A percentile compares a stretch with the other conserved stretches of the same genome.
Evolutionary conservation across 2,797 vertebrate genomes (phyloP).

Genomic region (Lepilemur septentrionalis): DNA sequence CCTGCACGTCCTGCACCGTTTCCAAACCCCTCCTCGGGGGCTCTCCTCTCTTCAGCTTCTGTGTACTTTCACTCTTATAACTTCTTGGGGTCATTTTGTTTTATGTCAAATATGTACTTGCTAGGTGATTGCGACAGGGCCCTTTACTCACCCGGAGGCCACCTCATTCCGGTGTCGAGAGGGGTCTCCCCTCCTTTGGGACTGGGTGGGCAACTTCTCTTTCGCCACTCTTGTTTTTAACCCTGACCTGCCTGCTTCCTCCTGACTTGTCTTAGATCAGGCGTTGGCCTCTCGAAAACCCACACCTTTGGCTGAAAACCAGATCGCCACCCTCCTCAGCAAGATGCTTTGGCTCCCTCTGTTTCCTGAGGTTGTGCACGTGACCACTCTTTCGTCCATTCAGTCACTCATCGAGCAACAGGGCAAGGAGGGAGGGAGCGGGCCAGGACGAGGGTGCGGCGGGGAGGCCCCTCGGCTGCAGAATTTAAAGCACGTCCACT

Average conservation of each 20-base stretch:
- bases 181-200: not conserved
- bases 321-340: not conserved
- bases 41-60: not conserved
- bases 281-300: not conserved
- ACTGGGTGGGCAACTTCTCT: accelerated
- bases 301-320: not conserved
- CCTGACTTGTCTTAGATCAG: not conserved
- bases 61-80: not conserved
- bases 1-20: accelerated
- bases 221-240: not conserved
- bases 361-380: not conserved
- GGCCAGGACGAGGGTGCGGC: not conserved
- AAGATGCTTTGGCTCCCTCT: not conserved
- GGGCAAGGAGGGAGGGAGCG: not conserved
- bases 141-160: not conserved
- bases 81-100: not conserved
- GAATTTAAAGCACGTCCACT: not conserved
- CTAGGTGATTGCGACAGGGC: not conserved
- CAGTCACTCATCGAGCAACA: not conserved
- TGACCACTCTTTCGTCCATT: not conserved
- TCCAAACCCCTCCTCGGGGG: not conserved
- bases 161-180: not conserved
- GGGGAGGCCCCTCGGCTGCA: too few species aligned
- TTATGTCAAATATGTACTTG: not conserved
- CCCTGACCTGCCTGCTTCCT: not conserved